A percentile compares a stretch with the other conserved stretches of the same genome.
phyloP scores from a whole-genome alignment of 2,888 invertebrate species.

The Halictus ligatus region DNA sequence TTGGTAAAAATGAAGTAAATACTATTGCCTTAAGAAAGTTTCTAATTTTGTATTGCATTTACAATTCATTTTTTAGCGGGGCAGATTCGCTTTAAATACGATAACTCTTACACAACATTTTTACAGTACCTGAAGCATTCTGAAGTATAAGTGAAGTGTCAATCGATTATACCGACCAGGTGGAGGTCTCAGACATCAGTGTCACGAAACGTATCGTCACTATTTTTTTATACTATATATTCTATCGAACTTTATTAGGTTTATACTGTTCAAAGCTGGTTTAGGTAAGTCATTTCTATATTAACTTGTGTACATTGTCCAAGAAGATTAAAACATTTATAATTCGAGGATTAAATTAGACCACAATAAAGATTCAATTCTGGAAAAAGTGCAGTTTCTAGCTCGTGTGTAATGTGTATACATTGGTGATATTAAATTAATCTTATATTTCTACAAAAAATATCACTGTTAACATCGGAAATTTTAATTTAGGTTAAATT shows the following conservation, averaged over 20 bases:
- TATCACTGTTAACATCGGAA: no score
- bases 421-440: no score
- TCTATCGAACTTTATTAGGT: neutral
- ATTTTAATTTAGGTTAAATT: neutral
- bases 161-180: slow-evolving; percentile 1
- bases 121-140: neutral
- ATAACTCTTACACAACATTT: neutral
- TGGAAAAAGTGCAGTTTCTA: no score
- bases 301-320: neutral
- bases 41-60: neutral
- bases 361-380: no score
- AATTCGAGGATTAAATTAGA: no score
- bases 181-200: neutral
- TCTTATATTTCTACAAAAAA: no score
- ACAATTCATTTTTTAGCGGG: neutral
- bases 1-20: neutral
- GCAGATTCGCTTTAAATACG: neutral
- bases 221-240: neutral
- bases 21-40: neutral
- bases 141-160: neutral
- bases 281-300: neutral
- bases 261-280: neutral
- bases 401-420: no score
- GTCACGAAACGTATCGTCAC: neutral
- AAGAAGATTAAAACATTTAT: neutral